A percentile compares a stretch with the other conserved stretches of the same genome.
Conservation (phyloP, 2,797 vertebrate genomes). For the Lophius americanus region DNA sequence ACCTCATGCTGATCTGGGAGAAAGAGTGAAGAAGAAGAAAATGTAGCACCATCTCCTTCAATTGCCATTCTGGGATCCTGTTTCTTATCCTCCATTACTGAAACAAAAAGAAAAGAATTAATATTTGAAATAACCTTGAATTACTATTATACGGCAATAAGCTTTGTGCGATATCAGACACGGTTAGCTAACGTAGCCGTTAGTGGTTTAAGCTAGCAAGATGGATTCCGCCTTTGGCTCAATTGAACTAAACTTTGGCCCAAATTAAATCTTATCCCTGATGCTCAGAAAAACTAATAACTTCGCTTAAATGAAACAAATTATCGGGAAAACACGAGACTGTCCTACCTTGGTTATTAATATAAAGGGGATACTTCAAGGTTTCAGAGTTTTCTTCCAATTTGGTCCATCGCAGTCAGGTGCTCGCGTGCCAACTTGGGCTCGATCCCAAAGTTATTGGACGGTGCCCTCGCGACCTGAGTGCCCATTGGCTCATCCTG, state of each 20-base stretch:
- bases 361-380: not conserved
- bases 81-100: too few relatives aligned
- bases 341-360: slow-evolving; percentile 22
- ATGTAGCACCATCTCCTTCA: too few relatives aligned
- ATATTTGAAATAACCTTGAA: too few relatives aligned
- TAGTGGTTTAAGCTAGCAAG: slow-evolving; percentile 26
- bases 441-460: too few relatives aligned
- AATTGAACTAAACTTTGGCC: not conserved
- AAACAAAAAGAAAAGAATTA: too few relatives aligned
- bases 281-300: not conserved
- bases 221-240: not conserved
- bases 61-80: too few relatives aligned
- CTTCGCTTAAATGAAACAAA: not conserved
- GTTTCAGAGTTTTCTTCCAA: not conserved
- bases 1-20: too few relatives aligned
- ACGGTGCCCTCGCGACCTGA: slow-evolving; percentile 31
- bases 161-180: too few relatives aligned
- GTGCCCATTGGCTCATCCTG: slow-evolving; percentile 51
- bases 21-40: too few relatives aligned
- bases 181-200: slow-evolving; percentile 22
- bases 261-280: not conserved
- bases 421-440: not conserved
- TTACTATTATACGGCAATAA: too few relatives aligned
- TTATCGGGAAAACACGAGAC: rapidly evolving
- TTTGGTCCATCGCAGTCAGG: not conserved